Conservation (phyloP, 37 sponge, comb jelly and placozoan species). For the Spongilla lacustris region DNA sequence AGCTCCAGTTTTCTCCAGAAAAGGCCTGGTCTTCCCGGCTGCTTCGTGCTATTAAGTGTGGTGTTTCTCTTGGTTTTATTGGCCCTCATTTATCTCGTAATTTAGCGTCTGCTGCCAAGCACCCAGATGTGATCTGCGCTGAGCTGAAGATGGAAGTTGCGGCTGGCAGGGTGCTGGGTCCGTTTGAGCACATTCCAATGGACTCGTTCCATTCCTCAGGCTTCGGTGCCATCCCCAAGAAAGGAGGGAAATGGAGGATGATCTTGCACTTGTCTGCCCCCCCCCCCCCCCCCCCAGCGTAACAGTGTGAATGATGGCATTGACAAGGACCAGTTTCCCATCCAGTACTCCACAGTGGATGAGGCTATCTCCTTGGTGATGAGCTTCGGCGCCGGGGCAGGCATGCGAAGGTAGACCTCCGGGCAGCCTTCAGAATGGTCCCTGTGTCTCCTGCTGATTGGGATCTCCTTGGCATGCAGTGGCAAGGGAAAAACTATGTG, state of each 20-base stretch:
- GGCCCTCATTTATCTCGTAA: slow-evolving; percentile 2
- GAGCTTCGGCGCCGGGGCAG: slow-evolving; percentile 14
- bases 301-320: slow-evolving; percentile 45
- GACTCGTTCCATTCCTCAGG: slow-evolving; percentile 13
- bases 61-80: slow-evolving; percentile 14
- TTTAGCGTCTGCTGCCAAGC: slow-evolving; percentile 8
- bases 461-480: slow-evolving; percentile 41
- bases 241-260: slow-evolving; percentile 42
- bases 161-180: slow-evolving; percentile 19
- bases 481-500: slow-evolving; percentile 25
- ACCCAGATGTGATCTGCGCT: slow-evolving; percentile 13
- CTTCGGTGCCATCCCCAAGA: slow-evolving; percentile 36
- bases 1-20: slow-evolving; percentile 14
- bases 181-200: slow-evolving; percentile 2
- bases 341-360: slow-evolving; percentile 27
- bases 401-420: slow-evolving; percentile 44
- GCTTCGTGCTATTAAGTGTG: background rate
- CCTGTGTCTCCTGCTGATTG: slow-evolving; percentile 42
- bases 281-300: slow-evolving; percentile 9
- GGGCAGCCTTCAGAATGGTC: slow-evolving; percentile 27
- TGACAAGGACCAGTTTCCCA: slow-evolving; percentile 4
- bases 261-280: slow-evolving; percentile 47
- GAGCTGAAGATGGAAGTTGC: slow-evolving; percentile 6
- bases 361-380: slow-evolving; percentile 14
- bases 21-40: background rate